Conservation (phyloP, 2,113 vertebrate genomes). For the Lepisosteus osseus region DNA sequence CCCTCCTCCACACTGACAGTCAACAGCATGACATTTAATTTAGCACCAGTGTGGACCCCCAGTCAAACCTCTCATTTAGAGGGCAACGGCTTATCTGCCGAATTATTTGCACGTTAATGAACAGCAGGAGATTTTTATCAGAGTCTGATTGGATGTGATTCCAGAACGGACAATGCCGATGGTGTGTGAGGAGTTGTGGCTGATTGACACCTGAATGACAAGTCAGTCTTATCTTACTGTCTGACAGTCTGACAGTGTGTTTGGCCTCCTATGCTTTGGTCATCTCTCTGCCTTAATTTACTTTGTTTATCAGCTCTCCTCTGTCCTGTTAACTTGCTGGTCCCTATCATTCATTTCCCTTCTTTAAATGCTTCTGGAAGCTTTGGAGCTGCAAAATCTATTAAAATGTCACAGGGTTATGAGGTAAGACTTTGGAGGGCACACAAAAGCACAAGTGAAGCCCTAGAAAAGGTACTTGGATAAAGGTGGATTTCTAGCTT, state of each 20-base stretch:
- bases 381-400: neutral
- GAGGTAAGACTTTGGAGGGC: neutral
- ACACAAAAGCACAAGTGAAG: neutral
- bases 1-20: constrained; percentile 37
- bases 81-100: constrained; percentile 25
- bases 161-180: constrained; percentile 21
- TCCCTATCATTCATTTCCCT: constrained; percentile 3
- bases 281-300: constrained; percentile 14
- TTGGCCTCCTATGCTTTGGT: constrained; percentile 59
- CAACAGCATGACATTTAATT: constrained; percentile 70
- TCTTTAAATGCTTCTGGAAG: constrained; percentile 1
- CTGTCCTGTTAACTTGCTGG: constrained; percentile 7
- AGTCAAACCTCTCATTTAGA: constrained; percentile 29
- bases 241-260: constrained; percentile 69
- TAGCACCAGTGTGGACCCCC: constrained; percentile 35
- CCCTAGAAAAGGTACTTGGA: too few relatives aligned
- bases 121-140: constrained; percentile 28
- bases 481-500: too few relatives aligned
- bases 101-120: constrained; percentile 48
- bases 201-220: constrained; percentile 22
- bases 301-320: constrained; percentile 8
- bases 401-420: constrained; percentile 4
- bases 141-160: constrained; percentile 7
- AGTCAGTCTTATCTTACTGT: constrained; percentile 26
- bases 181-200: constrained; percentile 18